These are phyloP conservation scores for Zaprionus capensis DNA, from an alignment of 1,140 invertebrate genomes.

Conservation along the genomic window DNA sequence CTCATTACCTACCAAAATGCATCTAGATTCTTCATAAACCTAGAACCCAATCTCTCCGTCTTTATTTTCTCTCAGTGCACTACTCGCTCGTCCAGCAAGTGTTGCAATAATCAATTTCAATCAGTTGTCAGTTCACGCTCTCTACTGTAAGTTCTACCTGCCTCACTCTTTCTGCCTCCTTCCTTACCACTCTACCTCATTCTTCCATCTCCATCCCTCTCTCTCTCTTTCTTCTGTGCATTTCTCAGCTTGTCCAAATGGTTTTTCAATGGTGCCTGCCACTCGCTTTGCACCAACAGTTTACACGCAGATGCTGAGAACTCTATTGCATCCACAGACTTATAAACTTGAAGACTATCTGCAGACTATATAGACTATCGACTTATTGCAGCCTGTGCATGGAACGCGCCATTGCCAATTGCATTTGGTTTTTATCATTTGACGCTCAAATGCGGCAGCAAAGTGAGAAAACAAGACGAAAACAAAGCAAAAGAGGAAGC, in stretches of 20 bases:
- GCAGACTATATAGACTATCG: background rate
- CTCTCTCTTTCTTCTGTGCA: background rate
- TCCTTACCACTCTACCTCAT: background rate
- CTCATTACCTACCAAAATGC: no score
- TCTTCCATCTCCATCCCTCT: background rate
- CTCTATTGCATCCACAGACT: conserved; percentile 30
- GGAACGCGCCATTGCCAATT: conserved; percentile 30
- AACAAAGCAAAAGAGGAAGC: conserved; percentile 23
- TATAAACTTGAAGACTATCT: background rate
- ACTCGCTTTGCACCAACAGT: background rate
- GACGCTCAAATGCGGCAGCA: conserved; percentile 17
- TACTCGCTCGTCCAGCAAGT: conserved; percentile 4
- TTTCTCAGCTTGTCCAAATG: background rate
- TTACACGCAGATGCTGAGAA: background rate
- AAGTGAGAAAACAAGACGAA: background rate
- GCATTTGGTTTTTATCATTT: conserved; percentile 71
- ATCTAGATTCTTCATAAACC: no score
- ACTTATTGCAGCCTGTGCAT: conserved; percentile 22
- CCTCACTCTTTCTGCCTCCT: background rate
- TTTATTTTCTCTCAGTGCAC: conserved; percentile 20
- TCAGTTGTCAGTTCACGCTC: conserved; percentile 30
- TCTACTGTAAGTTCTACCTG: background rate
- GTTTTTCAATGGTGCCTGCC: background rate
- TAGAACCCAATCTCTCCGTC: background rate
- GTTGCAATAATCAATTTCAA: conserved; percentile 62